Conservation (phyloP, 2,888 invertebrate species). For the Cosmia trapezina region DNA sequence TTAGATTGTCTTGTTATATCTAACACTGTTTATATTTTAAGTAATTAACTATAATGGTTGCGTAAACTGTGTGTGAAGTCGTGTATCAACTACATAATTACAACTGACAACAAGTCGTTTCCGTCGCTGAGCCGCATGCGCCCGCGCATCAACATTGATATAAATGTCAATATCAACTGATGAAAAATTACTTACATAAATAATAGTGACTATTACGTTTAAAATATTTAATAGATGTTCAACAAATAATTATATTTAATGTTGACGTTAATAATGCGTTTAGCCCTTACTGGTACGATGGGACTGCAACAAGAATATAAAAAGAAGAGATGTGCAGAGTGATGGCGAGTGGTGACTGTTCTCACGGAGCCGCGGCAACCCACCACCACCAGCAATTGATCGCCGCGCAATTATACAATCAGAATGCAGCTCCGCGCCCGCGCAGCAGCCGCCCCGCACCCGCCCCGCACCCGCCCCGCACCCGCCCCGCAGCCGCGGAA, state of each 20-base stretch:
- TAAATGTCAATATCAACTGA: not conserved
- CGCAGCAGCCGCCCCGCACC: constrained; percentile 22
- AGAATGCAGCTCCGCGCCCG: constrained; percentile 24
- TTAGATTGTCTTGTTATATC: not conserved
- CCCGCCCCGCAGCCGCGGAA: constrained; percentile 53
- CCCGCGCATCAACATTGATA: constrained; percentile 14
- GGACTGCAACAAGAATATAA: not conserved
- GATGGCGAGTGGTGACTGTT: constrained; percentile 17
- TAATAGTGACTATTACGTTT: not conserved
- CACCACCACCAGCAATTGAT: constrained; percentile 73
- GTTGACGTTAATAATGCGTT: not conserved
- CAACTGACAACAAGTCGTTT: constrained; percentile 6
- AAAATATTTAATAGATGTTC: not conserved
- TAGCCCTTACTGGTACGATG: not conserved
- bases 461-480: constrained; percentile 32
- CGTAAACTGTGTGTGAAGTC: not conserved
- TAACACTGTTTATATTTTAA: not conserved
- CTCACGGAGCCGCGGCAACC: constrained; percentile 60
- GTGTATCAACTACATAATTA: constrained; percentile 22
- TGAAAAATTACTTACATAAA: constrained; percentile 7
- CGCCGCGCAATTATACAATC: constrained; percentile 82
- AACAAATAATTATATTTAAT: not conserved
- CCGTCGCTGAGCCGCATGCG: not conserved
- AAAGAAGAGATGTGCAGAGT: not conserved
- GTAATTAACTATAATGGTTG: not conserved